Evolutionary conservation across 2,113 vertebrate genomes (phyloP).

Genomic region (Bucco capensis): DNA sequence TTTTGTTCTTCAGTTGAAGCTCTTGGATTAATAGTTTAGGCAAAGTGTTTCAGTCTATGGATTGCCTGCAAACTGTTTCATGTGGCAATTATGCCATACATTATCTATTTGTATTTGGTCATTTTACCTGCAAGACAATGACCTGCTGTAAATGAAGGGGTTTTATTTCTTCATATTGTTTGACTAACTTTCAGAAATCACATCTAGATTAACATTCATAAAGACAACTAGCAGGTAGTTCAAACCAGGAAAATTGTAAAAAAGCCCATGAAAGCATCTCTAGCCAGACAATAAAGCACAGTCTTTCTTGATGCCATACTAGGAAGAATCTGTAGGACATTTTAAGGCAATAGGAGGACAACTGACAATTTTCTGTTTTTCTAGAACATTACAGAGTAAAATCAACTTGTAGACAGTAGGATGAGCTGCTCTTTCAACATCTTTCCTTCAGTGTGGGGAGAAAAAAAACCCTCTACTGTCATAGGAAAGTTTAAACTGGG

Average conservation of each 20-base stretch:
- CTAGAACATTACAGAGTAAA: too few relatives aligned
- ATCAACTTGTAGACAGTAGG: too few relatives aligned
- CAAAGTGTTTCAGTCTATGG: not conserved
- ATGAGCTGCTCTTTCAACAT: not conserved
- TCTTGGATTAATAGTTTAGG: slow-evolving; percentile 34
- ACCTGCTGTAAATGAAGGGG: not conserved
- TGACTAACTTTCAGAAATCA: not conserved
- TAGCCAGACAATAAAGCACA: not conserved
- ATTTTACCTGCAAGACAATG: not conserved
- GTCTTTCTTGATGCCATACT: not conserved
- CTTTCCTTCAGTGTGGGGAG: not conserved
- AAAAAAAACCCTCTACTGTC: not conserved
- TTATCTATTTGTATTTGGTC: not conserved
- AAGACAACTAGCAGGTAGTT: not conserved
- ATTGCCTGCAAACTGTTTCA: not conserved
- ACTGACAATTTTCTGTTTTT: not conserved
- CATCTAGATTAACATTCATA: not conserved
- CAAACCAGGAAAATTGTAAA: not conserved
- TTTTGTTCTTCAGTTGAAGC: slow-evolving; percentile 32
- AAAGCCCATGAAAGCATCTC: not conserved
- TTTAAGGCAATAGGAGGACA: not conserved
- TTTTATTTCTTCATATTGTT: not conserved
- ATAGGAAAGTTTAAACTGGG: not conserved
- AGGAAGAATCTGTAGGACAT: not conserved
- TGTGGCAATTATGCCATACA: not conserved